Evolutionary conservation across 1,140 invertebrate species (phyloP).

Genomic region (Drosophila nigrodunni): DNA sequence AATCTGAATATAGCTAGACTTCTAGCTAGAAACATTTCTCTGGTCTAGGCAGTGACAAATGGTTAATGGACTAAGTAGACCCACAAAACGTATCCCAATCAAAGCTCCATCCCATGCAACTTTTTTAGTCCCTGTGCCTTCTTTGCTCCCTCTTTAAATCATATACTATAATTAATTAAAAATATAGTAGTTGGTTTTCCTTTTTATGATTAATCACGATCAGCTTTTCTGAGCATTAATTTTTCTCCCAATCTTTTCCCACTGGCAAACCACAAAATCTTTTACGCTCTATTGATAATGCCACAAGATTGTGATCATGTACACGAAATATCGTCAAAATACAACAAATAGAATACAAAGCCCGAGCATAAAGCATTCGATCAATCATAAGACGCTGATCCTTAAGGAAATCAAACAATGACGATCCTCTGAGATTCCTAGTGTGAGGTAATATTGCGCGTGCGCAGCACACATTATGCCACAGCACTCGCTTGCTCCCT

Average conservation of each 20-base stretch:
- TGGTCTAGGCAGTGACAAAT: no score
- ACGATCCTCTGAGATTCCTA: conserved; percentile 28
- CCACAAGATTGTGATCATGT: conserved; percentile 75
- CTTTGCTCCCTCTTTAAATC: no score
- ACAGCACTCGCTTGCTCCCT: no score
- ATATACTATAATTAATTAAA: no score
- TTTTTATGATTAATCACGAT: conserved; percentile 37
- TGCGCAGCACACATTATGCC: conserved; percentile 72
- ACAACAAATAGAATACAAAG: conserved; percentile 54
- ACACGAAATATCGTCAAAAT: conserved; percentile 54
- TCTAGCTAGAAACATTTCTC: no score
- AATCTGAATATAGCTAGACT: no score
- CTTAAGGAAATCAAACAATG: conserved; percentile 72
- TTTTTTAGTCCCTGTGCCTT: no score
- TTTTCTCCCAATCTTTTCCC: conserved; percentile 17
- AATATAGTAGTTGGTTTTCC: no score
- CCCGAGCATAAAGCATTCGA: conserved; percentile 43
- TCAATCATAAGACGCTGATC: conserved; percentile 71
- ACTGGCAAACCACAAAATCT: conserved; percentile 44
- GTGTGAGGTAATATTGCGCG: conserved; percentile 73
- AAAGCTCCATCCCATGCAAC: no score
- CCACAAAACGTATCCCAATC: no score
- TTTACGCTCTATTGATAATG: conserved; percentile 53
- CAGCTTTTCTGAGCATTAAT: conserved; percentile 5
- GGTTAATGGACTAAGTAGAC: no score